phyloP scores from a whole-genome alignment of 2,113 vertebrate genomes.

The Tetraodon nigroviridis region DNA sequence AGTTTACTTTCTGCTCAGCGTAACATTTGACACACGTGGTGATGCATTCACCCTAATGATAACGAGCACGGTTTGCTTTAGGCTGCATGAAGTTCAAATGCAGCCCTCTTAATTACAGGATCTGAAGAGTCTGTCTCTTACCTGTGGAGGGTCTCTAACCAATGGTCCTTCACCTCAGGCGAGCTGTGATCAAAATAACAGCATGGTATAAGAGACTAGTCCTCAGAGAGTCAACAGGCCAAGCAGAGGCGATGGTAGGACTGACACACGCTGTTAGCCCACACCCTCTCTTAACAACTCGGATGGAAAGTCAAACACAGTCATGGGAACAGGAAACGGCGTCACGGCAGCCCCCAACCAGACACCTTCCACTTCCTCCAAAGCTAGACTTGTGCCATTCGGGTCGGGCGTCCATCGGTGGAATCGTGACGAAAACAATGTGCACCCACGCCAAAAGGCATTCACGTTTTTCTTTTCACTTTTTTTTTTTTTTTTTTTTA shows the following conservation, averaged over 20 bases:
- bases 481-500: too few relatives aligned
- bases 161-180: constrained; percentile 77
- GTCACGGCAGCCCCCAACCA: constrained; percentile 74
- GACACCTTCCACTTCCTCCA: constrained; percentile 81
- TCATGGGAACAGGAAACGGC: constrained; percentile 82
- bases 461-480: neutral
- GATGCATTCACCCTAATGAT: neutral
- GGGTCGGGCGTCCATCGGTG: constrained; percentile 31
- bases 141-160: constrained; percentile 78
- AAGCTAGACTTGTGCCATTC: constrained; percentile 45
- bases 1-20: neutral
- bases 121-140: constrained; percentile 60
- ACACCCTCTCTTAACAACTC: constrained; percentile 65
- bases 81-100: neutral
- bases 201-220: constrained; percentile 74
- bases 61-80: neutral
- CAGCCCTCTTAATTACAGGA: neutral
- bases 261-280: constrained; percentile 42
- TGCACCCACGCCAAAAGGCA: constrained; percentile 4
- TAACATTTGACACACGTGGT: neutral
- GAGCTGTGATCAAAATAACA: constrained; percentile 68
- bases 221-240: constrained; percentile 41
- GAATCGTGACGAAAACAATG: constrained; percentile 47
- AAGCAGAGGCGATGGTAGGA: constrained; percentile 22
- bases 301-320: constrained; percentile 74